phyloP scores from a whole-genome alignment of 1,140 invertebrate species.

The Diorhabda elongata region DNA sequence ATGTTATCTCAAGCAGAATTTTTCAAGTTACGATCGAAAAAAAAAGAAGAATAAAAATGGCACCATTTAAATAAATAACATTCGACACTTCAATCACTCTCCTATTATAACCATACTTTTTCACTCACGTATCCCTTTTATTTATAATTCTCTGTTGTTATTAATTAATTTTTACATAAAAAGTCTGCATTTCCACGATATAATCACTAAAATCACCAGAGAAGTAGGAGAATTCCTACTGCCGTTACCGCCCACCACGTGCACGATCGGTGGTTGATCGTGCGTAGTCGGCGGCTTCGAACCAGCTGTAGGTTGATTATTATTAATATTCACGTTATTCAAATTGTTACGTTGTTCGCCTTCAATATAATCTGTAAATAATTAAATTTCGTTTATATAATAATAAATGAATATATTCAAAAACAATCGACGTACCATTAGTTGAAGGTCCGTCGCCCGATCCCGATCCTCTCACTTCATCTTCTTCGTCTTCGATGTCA shows the following conservation, averaged over 20 bases:
- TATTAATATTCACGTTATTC: neutral
- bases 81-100: neutral
- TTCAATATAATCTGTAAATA: too few relatives aligned
- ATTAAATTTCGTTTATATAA: too few relatives aligned
- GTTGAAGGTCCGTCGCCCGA: slow-evolving; percentile 36
- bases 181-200: neutral
- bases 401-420: too few relatives aligned
- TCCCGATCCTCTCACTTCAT: slow-evolving; percentile 37
- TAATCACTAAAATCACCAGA: neutral
- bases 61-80: neutral
- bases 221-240: neutral
- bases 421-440: slow-evolving; percentile 22
- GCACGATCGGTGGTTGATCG: slow-evolving; percentile 9
- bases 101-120: neutral
- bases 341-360: too few relatives aligned
- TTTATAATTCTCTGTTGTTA: neutral
- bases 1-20: too few relatives aligned
- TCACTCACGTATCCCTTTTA: neutral
- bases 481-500: slow-evolving; percentile 36
- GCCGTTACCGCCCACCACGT: neutral
- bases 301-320: neutral
- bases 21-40: too few relatives aligned
- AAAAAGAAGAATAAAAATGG: neutral
- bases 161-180: neutral
- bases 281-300: slow-evolving; percentile 4